Percentiles rank a stretch among this genome's conserved stretches.
phyloP scores from a whole-genome alignment of 2,113 vertebrate genomes.

The Ictalurus punctatus region DNA sequence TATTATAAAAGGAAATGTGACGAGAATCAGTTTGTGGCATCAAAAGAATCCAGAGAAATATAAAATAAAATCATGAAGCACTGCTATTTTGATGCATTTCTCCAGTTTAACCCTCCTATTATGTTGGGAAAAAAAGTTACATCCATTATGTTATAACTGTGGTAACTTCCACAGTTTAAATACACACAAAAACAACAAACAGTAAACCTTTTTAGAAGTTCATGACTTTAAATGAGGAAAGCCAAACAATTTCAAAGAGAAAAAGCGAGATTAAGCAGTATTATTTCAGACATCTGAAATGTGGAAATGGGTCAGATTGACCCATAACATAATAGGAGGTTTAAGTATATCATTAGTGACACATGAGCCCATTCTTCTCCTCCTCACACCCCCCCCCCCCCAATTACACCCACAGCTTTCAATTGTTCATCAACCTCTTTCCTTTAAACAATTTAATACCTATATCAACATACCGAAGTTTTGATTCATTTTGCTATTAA shows the following conservation, averaged over 20 bases:
- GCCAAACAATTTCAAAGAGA: too few species aligned
- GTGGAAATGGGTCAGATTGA: too few species aligned
- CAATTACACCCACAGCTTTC: neutral
- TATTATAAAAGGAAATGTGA: neutral
- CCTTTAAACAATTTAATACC: neutral
- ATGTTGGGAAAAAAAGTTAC: too few species aligned
- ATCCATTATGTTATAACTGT: too few species aligned
- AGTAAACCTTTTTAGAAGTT: too few species aligned
- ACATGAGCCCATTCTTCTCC: neutral
- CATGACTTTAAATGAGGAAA: too few species aligned
- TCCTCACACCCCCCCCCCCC: too few species aligned
- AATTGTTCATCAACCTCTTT: neutral
- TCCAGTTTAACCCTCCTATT: neutral
- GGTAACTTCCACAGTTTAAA: too few species aligned
- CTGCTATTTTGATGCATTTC: neutral
- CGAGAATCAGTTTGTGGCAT: neutral
- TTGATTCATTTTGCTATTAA: neutral
- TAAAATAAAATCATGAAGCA: neutral
- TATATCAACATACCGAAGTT: neutral
- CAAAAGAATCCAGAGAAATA: neutral
- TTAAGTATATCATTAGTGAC: neutral
- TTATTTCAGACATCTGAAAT: too few species aligned
- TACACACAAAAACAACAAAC: too few species aligned
- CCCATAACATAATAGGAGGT: too few species aligned
- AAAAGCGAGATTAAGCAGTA: too few species aligned